These are phyloP conservation scores for Hymenochirus boettgeri DNA, from an alignment of 2,113 vertebrate genomes.

Conservation along the genomic window DNA sequence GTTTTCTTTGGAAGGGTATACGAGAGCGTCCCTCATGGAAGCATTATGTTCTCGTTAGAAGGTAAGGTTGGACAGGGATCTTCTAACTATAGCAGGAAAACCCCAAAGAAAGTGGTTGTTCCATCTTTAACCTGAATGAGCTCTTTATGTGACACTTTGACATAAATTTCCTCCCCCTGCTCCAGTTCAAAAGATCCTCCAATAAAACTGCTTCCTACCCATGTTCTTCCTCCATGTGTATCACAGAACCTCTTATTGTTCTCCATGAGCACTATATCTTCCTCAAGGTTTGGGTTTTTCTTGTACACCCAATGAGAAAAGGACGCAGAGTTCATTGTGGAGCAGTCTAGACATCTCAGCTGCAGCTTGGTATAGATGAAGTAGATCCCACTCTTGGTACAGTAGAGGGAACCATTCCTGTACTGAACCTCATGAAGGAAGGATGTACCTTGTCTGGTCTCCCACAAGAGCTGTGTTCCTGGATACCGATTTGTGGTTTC, in stretches of 20 bases:
- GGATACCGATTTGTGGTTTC: slow-evolving; percentile 32
- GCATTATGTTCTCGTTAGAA: no score
- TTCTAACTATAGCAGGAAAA: slow-evolving; percentile 75
- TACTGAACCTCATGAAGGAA: slow-evolving; percentile 61
- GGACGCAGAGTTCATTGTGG: rapidly evolving
- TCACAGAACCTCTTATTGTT: slow-evolving; percentile 44
- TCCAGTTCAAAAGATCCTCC: slow-evolving; percentile 67
- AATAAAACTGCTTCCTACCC: slow-evolving; percentile 66
- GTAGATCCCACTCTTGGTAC: slow-evolving; percentile 63
- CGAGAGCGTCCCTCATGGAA: no score
- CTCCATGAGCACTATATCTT: slow-evolving; percentile 54
- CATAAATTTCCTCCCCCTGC: slow-evolving; percentile 58
- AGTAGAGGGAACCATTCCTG: slow-evolving; percentile 51
- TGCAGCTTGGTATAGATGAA: slow-evolving; percentile 75
- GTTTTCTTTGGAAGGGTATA: no score
- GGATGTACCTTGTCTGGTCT: slow-evolving; percentile 40
- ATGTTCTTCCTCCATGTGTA: rapidly evolving
- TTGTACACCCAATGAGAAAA: slow-evolving; percentile 50
- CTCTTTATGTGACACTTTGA: slow-evolving; percentile 51
- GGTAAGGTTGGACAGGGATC: no score
- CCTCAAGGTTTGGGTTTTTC: slow-evolving; percentile 46
- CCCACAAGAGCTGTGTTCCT: slow-evolving; percentile 58
- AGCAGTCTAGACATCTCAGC: slow-evolving; percentile 40
- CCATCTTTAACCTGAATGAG: slow-evolving; percentile 40
- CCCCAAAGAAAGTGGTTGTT: slow-evolving; percentile 67